Percentiles rank a stretch among this genome's conserved stretches.
Conservation (phyloP, 2,888 invertebrate species). For the Cheilosia urbana region DNA sequence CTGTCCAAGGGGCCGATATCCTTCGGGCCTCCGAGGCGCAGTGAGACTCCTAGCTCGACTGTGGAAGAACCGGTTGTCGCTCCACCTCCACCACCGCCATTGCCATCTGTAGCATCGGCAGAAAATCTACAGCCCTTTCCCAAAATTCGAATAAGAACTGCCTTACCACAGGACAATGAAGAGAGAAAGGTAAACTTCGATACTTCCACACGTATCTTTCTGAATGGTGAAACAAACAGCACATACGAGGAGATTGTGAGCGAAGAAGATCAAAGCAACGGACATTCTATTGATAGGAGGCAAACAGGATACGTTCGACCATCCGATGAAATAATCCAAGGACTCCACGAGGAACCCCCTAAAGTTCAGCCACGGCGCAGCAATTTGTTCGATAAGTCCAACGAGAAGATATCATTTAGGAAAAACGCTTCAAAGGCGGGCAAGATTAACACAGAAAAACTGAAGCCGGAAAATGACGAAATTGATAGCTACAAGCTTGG, state of each 20-base stretch:
- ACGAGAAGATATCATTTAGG: constrained; percentile 37
- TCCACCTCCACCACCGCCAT: constrained; percentile 69
- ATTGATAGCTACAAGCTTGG: constrained; percentile 27
- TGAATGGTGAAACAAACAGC: constrained; percentile 46
- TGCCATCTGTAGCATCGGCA: constrained; percentile 63
- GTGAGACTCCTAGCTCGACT: constrained; percentile 56
- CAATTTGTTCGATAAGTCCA: constrained; percentile 55
- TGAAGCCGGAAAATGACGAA: constrained; percentile 31
- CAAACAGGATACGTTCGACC: constrained; percentile 78
- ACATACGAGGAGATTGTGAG: constrained; percentile 44
- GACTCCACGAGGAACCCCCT: constrained; percentile 36
- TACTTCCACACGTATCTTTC: constrained; percentile 24
- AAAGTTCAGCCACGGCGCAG: constrained; percentile 37
- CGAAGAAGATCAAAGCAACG: constrained; percentile 40
- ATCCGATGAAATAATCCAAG: constrained; percentile 38
- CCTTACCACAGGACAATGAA: constrained; percentile 39
- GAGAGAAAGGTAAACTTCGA: constrained; percentile 43
- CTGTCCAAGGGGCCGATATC: constrained; percentile 66
- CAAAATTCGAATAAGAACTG: constrained; percentile 45
- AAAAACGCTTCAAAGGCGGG: constrained; percentile 36
- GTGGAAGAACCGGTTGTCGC: constrained; percentile 68
- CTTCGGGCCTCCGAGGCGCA: constrained; percentile 65
- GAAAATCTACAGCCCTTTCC: constrained; percentile 42
- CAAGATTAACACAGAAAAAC: constrained; percentile 12
- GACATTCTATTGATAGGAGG: constrained; percentile 45